Evolutionary conservation across 2,797 vertebrate genomes (phyloP), one percentile per base, ranked within the genome.

Genomic region (Mormyrus hasselquistii): DNA sequence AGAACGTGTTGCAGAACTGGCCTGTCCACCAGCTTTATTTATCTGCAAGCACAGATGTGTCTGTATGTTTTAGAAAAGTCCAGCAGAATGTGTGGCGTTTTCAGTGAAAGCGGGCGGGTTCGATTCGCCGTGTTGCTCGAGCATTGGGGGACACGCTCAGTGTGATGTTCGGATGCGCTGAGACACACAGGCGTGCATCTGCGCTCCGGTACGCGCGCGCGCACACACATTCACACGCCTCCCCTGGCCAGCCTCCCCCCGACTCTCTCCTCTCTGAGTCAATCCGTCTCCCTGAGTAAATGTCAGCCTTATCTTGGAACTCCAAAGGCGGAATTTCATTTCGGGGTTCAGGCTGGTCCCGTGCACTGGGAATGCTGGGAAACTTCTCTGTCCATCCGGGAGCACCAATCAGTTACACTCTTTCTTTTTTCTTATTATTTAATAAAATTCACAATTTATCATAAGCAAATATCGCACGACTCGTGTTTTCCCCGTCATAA

Each of bases 221-320:
- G 65, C 84, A 47, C 83, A 79, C 59, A 49, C 29, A 47, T 12
- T 22, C 7, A 1, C 34, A 14, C 34, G 6, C 7, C 47, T 2
- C 19, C 25, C 19, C 10, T 16, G 73, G 55, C 55, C 53, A 6
- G 52, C 34, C 76, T 16, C 41, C 19, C 34, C 22, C 29, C 65
- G 19, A 73, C 52, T 86, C 87, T 44, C 87, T 44, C 57, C 55
- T 83, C 76, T 90, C 89, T 89, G 49, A 62, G 90, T 91, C 88
- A 89, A 50, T 83, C 88, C 57, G 83, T 89, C 57, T 91, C 62
- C 87, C 69, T 89, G 89, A 83, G 86, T 90, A 90, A 90, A 91
- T 90, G 89, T 90, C 88, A 90, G 73, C 89, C 89, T 90, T 90
- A 91, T 92, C 90, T 90, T 88, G 90, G 88, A 89, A 41, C 49